Base-by-base conservation (phyloP, 2,797 vertebrate genomes). In the Malurus splendens region DNA sequence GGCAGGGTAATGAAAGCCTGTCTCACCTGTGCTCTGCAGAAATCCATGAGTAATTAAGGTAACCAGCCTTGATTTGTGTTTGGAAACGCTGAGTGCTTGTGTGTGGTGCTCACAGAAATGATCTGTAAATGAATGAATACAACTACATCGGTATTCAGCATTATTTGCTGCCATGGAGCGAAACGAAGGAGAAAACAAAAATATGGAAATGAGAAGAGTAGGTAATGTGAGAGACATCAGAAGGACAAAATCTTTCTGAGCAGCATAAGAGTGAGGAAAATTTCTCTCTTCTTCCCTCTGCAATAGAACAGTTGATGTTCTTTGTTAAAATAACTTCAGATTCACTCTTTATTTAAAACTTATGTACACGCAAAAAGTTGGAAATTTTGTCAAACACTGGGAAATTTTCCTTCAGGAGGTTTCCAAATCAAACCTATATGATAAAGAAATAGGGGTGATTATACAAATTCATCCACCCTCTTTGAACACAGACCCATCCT, bases 131-230 rank as follows among this genome's bases (percentile, higher is more conserved):
- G 68, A 81, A 77, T 76, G 73, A 88, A 57, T 64, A 61, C 38
- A 81, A 24, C 85, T 71, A 47, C 65, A 71, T 77, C 1, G 3
- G 75, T 70, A 83, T 92, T 93, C 78, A 74, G 75, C 30, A 24
- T 87, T 89, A 73, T 92, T 89, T 94, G 45, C 86, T 87, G 64
- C 64, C 64, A 10, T 38, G 50, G 68, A 91, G 84, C 4, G 4
- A 93, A 95, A 79, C 1, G 3, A 86, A 91, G 90, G 78, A 86
- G 84, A 93, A 96, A 93, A 95, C 78, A 92, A 94, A 95, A 95
- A 89, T 91, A 94, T 90, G 90, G 90, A 94, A 95, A 91, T 93
- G 80, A 79, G 70, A 76, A 65, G 50, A 56, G 56, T n/a, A 82
- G 45, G 75, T 76, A 94, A 82, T 50, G 52, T 65, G 32, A 72